Evolutionary conservation across 2,888 invertebrate species (phyloP), one percentile per base, ranked within the genome.

Genomic region (Epirrita christyi): DNA sequence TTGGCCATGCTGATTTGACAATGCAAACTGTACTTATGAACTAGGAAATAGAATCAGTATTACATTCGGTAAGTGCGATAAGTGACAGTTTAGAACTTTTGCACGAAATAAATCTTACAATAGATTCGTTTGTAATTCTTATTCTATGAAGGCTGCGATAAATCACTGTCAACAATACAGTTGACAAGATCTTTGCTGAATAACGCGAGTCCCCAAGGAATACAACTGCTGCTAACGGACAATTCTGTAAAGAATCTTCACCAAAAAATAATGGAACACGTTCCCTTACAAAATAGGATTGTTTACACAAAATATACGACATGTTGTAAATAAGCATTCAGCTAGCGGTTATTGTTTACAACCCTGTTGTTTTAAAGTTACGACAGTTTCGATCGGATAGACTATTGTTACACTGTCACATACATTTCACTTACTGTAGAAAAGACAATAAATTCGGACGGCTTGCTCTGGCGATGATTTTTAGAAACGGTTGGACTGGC

Each of bases 1-100:
- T 90, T 91, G 90, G 91, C 87, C 87, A 85, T 84, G 81, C 82
- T 83, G 76, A 78, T 83, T 70, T 73, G 75, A 74, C 74, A 59
- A 49, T 75, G 63, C 49, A 61, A 55, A 51, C 55, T 59, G 59
- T 59, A 59, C 59, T 74, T 73, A 76, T 67, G 66, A 57, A 50
- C 61, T 61, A 54, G 36, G 41, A 56, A 60, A 46, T 55, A n/a
- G 11, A 14, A 59, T 55, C 59, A 49, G 54, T 58, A 32, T 42
- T 43, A 32, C 6, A 48, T 43, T 48, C 14, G 38, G 42, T 55
- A 47, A 36, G 48, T 49, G 48, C 53, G n/a, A 28, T 9, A 42
- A 54, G 47, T 51, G 50, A 41, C 45, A 51, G 11, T 28, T 50
- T 46, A n/a, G 8, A 55, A 55, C 21, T 36, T 48, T 49, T 59